Base-by-base conservation (phyloP, 2,888 invertebrate genomes). In the Cheilosia vulpina region DNA sequence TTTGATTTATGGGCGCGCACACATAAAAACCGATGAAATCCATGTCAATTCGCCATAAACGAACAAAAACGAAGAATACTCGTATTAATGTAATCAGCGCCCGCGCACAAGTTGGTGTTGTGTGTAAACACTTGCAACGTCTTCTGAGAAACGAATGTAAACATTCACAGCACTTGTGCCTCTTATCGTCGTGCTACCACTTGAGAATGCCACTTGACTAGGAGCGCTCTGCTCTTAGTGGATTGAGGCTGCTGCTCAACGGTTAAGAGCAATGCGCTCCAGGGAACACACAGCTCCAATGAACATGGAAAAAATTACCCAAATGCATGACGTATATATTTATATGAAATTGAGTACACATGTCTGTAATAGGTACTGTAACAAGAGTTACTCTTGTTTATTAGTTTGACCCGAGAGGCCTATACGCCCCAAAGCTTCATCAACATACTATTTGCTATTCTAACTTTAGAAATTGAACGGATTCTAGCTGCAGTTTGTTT, bases 101-200 rank as follows among this genome's bases (percentile, higher is more conserved):
- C 84, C 71, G 80, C 84, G 84, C 80, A 84, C 75, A 80, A 63
- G 65, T 71, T 66, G 80, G 84, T 84, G 79, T 80, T 84, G 75
- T 80, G 66, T 69, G 80, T 76, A 80, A 76, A 84, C 84, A 84
- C 84, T 80, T 75, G 79, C 73, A 55, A 24, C 58, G 60, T 80
- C 79, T 80, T 75, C 65, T 65, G 55, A 65, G 75, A 84, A 71
- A 75, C 69, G 55, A 84, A 84, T 84, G 83, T 84, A 84, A 84
- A 84, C 83, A 84, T 80, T 79, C 71, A 55, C 60, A 69, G 73
- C 63, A 80, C 84, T 84, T 60, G 53, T 60, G 75, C 15, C 84
- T 80, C 84, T 75, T 80, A 75, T 84, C 80, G 63, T 53, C 60
- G 55, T 84, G 65, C 60, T 76, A 76, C 80, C 75, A 84, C 84